Conservation (phyloP, 2,888 invertebrate species). For the Sarcophaga carnaria region DNA sequence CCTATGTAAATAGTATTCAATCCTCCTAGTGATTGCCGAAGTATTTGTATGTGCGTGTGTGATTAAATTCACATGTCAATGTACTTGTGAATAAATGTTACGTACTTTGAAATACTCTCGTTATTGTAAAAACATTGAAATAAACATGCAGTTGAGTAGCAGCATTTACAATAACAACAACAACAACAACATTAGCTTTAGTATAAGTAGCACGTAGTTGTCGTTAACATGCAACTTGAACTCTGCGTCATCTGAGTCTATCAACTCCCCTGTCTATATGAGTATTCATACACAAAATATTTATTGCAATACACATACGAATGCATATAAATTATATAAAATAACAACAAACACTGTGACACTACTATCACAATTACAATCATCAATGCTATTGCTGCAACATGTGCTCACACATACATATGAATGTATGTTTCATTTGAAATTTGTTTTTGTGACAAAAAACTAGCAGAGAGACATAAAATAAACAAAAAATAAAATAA, state of each 20-base stretch:
- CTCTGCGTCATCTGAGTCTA: constrained; percentile 63
- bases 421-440: neutral
- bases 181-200: neutral
- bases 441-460: no score
- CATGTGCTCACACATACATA: neutral
- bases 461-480: neutral
- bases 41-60: neutral
- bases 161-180: neutral
- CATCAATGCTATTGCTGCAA: neutral
- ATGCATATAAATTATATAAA: neutral
- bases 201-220: constrained; percentile 56
- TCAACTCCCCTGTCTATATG: constrained; percentile 39
- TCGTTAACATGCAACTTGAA: constrained; percentile 64
- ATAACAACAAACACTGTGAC: constrained; percentile 20
- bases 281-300: constrained; percentile 40
- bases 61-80: neutral
- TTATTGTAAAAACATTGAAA: constrained; percentile 54
- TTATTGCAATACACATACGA: constrained; percentile 35
- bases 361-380: constrained; percentile 4
- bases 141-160: neutral
- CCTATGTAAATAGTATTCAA: no score
- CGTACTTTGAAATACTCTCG: constrained; percentile 33
- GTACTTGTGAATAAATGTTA: neutral
- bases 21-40: neutral
- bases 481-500: constrained; percentile 16